These are phyloP conservation scores for Myoxocephalus aenaeus DNA, from an alignment of 2,797 vertebrate species.

Conservation along the genomic window DNA sequence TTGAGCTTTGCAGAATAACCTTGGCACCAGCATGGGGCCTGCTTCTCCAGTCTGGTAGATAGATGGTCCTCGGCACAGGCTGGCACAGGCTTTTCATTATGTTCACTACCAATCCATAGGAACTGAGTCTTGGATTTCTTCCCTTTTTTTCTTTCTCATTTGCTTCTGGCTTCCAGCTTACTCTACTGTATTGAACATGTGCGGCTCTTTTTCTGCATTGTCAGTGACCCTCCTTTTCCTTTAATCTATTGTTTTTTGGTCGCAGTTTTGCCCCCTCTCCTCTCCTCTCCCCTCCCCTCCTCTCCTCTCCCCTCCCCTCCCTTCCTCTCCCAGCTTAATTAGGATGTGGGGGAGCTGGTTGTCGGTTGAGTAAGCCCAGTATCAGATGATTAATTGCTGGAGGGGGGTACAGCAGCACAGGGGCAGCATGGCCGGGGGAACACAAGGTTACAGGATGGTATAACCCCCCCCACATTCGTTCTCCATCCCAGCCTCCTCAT, in stretches of 20 bases:
- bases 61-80: constrained; percentile 65
- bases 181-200: constrained; percentile 9
- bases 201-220: constrained; percentile 41
- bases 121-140: constrained; percentile 55
- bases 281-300: constrained; percentile 16
- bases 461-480: constrained; percentile 39
- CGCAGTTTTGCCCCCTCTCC: constrained; percentile 13
- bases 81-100: constrained; percentile 75
- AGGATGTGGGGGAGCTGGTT: constrained; percentile 82
- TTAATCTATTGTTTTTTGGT: constrained; percentile 34
- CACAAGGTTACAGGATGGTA: constrained; percentile 81
- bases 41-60: constrained; percentile 76
- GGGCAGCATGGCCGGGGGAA: constrained; percentile 77
- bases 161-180: constrained; percentile 35
- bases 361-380: constrained; percentile 85
- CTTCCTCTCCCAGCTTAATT: constrained; percentile 76
- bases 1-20: constrained; percentile 75
- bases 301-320: constrained; percentile 3
- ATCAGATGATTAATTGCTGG: constrained; percentile 88
- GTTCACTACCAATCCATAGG: constrained; percentile 59
- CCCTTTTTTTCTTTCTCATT: constrained; percentile 42
- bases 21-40: constrained; percentile 79
- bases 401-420: constrained; percentile 78
- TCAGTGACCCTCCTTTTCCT: constrained; percentile 42
- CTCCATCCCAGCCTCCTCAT: constrained; percentile 21